Conservation (phyloP, 1,140 invertebrate species). For the Listronotus oregonensis region DNA sequence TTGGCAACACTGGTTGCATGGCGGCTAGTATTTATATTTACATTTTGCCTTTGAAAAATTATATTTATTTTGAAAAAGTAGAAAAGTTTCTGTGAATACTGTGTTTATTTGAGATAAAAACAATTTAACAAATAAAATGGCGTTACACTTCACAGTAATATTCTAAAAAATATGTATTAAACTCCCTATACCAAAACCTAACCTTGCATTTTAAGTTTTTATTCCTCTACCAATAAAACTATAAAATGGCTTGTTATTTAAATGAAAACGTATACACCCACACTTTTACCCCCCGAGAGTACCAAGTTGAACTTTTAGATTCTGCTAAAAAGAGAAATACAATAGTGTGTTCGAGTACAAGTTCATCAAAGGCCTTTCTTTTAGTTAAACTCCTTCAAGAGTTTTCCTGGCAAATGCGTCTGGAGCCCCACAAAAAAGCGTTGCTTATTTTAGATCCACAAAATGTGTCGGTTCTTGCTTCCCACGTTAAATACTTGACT, state of each 20-base stretch:
- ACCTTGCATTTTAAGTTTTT: neutral
- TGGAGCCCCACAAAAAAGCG: constrained; percentile 50
- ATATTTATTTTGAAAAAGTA: too few species aligned
- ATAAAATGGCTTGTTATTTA: constrained; percentile 63
- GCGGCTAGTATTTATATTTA: too few species aligned
- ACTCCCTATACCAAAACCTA: too few species aligned
- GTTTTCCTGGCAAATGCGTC: constrained; percentile 62
- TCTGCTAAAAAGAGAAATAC: constrained; percentile 78
- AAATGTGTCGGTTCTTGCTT: constrained; percentile 63
- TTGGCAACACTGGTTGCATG: too few species aligned
- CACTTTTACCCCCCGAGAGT: constrained; percentile 75
- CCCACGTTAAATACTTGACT: constrained; percentile 56
- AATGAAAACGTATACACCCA: constrained; percentile 70
- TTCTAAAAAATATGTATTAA: too few species aligned
- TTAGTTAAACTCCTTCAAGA: constrained; percentile 86
- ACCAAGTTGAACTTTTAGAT: constrained; percentile 82
- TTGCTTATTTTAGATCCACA: constrained; percentile 52
- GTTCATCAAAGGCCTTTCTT: constrained; percentile 85
- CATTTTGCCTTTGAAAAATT: too few species aligned
- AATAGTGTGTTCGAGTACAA: constrained; percentile 83
- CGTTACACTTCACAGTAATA: too few species aligned
- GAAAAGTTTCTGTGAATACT: too few species aligned
- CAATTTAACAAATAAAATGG: too few species aligned
- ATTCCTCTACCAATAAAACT: neutral
- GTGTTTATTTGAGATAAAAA: too few species aligned